phyloP scores from a whole-genome alignment of 2,113 vertebrate species.

The Cichladusa arquata region DNA sequence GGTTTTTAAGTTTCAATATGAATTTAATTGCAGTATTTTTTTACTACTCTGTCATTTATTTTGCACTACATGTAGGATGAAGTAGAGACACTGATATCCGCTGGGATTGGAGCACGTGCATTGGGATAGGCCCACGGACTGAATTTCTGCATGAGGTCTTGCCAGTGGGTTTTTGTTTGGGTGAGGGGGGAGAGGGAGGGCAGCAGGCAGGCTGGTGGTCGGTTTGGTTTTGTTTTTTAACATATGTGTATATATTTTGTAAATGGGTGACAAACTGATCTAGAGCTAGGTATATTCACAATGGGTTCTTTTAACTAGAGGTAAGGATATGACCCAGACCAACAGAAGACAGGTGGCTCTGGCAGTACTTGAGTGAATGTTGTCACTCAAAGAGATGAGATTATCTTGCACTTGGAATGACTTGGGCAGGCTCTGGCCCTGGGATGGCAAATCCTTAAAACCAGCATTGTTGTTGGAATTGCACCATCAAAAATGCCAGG shows the following conservation, averaged over 20 bases:
- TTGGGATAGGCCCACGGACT: slow-evolving; percentile 4
- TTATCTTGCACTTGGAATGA: not conserved
- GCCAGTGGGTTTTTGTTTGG: slow-evolving; percentile 42
- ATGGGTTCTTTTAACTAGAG: not conserved
- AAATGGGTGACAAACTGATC: slow-evolving; percentile 65
- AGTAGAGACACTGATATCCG: slow-evolving; percentile 60
- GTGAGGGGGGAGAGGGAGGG: fast-evolving
- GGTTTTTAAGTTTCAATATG: slow-evolving; percentile 72
- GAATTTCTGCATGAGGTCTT: slow-evolving; percentile 52
- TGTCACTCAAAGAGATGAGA: not conserved
- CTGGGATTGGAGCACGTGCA: slow-evolving; percentile 37
- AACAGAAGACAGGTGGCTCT: not conserved
- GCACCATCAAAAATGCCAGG: not conserved
- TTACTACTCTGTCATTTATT: slow-evolving; percentile 76
- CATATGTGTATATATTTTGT: slow-evolving; percentile 67
- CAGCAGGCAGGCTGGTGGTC: not conserved
- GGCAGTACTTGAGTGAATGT: not conserved
- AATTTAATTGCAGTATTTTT: slow-evolving; percentile 73
- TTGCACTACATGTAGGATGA: slow-evolving; percentile 71
- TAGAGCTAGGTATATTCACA: slow-evolving; percentile 69
- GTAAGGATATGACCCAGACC: slow-evolving; percentile 12
- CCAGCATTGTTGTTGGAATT: not conserved
- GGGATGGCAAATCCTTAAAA: not conserved
- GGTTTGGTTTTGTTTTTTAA: slow-evolving; percentile 32
- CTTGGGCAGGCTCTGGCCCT: not conserved